These are phyloP conservation scores for Sphaeridia pumilis DNA, from an alignment of 2,888 invertebrate genomes.

Conservation along the genomic window DNA sequence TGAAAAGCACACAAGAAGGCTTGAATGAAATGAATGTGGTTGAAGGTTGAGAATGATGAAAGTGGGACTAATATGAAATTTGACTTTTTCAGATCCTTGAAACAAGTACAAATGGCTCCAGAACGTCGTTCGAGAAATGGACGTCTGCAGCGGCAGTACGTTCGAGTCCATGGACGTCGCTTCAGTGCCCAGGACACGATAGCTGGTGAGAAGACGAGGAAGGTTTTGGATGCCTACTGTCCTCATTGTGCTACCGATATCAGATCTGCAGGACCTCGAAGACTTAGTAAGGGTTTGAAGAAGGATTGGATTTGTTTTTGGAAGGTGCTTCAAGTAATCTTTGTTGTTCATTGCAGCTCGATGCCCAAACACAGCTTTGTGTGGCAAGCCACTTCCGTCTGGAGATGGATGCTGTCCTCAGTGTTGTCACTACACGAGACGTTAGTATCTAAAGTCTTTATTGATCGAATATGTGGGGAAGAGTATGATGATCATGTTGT, in stretches of 20 bases:
- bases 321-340: too few relatives aligned
- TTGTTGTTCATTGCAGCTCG: slow-evolving; percentile 28
- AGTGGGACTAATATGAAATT: too few relatives aligned
- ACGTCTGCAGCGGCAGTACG: slow-evolving; percentile 11
- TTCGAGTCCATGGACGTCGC: slow-evolving; percentile 14
- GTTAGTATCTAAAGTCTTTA: too few relatives aligned
- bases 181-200: slow-evolving; percentile 28
- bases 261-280: slow-evolving; percentile 29
- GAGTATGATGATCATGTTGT: too few relatives aligned
- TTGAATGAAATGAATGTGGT: too few relatives aligned
- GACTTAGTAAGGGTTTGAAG: slow-evolving; percentile 32
- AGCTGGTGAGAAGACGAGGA: slow-evolving; percentile 26
- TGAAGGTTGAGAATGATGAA: too few relatives aligned
- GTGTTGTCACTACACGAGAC: slow-evolving; percentile 32
- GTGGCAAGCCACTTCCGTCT: slow-evolving; percentile 33
- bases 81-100: too few relatives aligned
- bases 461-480: too few relatives aligned
- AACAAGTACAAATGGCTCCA: slow-evolving; percentile 33
- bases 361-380: slow-evolving; percentile 33
- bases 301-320: too few relatives aligned
- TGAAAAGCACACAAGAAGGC: too few relatives aligned
- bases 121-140: slow-evolving; percentile 25
- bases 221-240: slow-evolving; percentile 32
- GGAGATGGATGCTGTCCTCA: slow-evolving; percentile 31
- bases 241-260: slow-evolving; percentile 35